phyloP scores from a whole-genome alignment of 2,113 vertebrate species.

The Leiothrix lutea region DNA sequence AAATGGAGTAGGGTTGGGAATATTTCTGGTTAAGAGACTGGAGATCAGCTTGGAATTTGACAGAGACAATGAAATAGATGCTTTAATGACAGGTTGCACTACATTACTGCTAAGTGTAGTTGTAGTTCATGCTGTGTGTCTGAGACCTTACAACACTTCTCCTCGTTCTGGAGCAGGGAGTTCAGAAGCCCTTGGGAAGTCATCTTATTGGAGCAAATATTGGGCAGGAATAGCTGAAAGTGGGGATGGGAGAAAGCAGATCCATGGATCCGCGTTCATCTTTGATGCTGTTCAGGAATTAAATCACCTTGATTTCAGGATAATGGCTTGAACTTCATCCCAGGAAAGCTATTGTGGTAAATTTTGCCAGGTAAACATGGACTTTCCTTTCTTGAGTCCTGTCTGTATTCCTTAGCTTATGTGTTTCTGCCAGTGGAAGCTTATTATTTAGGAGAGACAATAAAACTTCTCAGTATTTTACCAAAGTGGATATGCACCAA shows the following conservation, averaged over 20 bases:
- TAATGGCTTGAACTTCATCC: background rate
- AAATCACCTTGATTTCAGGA: background rate
- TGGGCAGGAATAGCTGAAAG: background rate
- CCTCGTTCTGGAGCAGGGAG: background rate
- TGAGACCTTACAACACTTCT: background rate
- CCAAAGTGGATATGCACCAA: background rate
- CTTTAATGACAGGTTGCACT: background rate
- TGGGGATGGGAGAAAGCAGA: background rate
- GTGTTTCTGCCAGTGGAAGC: background rate
- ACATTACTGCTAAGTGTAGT: background rate
- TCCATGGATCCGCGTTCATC: background rate
- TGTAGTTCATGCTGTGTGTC: background rate
- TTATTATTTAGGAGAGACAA: background rate
- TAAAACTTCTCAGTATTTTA: background rate
- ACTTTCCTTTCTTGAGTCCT: background rate
- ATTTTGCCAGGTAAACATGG: background rate
- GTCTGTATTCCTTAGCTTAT: background rate
- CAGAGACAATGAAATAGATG: background rate
- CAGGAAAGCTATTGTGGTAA: background rate
- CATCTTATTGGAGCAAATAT: background rate
- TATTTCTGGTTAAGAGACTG: background rate
- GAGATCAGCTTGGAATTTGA: background rate
- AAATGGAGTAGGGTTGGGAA: background rate
- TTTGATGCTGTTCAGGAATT: background rate
- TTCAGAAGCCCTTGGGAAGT: background rate